Evolutionary conservation across 2,888 invertebrate genomes (phyloP), one percentile per base, ranked within the genome.

Genomic region (Cheilosia pagana): DNA sequence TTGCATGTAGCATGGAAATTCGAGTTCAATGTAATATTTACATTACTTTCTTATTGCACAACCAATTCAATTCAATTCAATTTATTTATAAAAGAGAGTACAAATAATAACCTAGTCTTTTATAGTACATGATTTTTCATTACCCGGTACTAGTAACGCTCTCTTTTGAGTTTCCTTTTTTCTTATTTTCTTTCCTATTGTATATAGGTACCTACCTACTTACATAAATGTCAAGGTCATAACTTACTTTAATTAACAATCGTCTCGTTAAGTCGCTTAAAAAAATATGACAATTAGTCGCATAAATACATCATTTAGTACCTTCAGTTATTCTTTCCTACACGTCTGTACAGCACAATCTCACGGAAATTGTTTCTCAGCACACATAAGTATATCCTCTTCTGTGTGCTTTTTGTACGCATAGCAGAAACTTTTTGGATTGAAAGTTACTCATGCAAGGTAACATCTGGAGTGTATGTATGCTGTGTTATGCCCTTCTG

Each of bases 381-480:
- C 23, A 70, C 57, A 31, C 67, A 62, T 48, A 55, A 28, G 60
- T 62, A 65, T 45, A 31, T 48, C 10, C 55, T 35, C 62, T 62
- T 23, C 41, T 57, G 62, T 62, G 62, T 23, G 68, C 12, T 43
- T n/a, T 39, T 28, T 21, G 57, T 52, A 78, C 52, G 71, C 23
- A 67, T 48, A 45, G 55, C 25, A 57, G 31, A 68, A 62, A 68
- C 68, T 81, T 75, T 68, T 75, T 23, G 62, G 75, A 68, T 68
- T 81, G 28, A 43, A 68, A 75, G 62, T 81, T 75, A 50, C 57
- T 68, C 81, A 81, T 75, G 41, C 59, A 70, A 48, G 43, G 52
- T 59, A 59, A 12, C 53, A 74, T 35, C 63, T 78, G 50, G 28
- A 57, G 63, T 60, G 41, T 63, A 39, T 57, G 19, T 53, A 53